Evolutionary conservation across 2,797 vertebrate species (phyloP).

Genomic region (Cheirogaleus major): DNA sequence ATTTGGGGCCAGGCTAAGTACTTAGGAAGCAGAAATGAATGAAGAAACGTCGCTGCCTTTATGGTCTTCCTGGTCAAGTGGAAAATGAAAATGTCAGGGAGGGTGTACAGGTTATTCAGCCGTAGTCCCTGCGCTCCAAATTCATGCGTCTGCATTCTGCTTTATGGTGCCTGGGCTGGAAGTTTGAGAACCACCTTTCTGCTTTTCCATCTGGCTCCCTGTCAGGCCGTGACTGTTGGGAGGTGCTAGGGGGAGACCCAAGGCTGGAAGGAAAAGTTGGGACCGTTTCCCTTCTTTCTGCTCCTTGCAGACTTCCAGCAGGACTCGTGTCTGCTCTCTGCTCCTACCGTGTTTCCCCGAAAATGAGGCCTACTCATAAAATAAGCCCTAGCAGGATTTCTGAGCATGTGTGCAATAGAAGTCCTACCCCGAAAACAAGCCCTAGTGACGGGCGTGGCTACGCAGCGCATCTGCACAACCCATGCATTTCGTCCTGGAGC

Average conservation of each 20-base stretch:
- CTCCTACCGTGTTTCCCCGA: neutral
- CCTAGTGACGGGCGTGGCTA: no score
- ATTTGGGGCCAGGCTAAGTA: neutral
- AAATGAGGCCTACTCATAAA: no score
- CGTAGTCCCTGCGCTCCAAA: neutral
- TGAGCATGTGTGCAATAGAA: no score
- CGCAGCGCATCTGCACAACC: no score
- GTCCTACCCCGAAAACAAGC: no score
- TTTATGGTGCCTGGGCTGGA: neutral
- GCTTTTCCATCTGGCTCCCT: neutral
- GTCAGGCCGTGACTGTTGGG: neutral
- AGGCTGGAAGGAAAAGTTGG: neutral
- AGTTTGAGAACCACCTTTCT: neutral
- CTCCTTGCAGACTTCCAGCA: neutral
- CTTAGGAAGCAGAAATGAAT: neutral
- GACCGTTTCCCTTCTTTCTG: neutral
- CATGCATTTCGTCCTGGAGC: no score
- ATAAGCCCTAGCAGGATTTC: no score
- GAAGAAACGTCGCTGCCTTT: neutral
- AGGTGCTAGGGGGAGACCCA: neutral
- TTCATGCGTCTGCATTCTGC: neutral
- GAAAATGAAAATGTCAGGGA: constrained; percentile 28
- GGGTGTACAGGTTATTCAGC: neutral
- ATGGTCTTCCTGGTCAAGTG: neutral
- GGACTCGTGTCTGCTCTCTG: neutral